Percentiles rank a stretch among this genome's conserved stretches.
Evolutionary conservation across 2,113 vertebrate genomes (phyloP).

Genomic region (Calyptommatus sinebrachiatus): DNA sequence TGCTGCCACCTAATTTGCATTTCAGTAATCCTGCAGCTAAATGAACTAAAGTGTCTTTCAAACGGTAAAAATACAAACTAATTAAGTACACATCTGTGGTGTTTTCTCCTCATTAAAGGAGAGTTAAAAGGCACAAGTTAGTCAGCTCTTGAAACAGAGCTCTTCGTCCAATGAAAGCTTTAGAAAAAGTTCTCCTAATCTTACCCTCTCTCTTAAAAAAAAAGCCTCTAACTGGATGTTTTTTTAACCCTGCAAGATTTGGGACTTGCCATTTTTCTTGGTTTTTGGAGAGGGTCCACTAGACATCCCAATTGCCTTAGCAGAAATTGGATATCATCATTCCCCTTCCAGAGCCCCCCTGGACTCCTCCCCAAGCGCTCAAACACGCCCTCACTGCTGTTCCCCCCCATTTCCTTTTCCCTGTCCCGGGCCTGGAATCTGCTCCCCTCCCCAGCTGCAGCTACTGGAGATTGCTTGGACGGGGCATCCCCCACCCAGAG

Average conservation of each 20-base stretch:
- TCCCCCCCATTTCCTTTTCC: conserved; percentile 10
- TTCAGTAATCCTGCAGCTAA: too few relatives aligned
- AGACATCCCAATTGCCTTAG: not conserved
- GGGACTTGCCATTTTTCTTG: too few relatives aligned
- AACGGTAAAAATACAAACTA: too few relatives aligned
- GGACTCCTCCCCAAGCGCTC: conserved; percentile 13
- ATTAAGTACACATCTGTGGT: too few relatives aligned
- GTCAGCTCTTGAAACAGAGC: not conserved
- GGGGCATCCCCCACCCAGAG: not conserved
- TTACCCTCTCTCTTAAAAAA: too few relatives aligned
- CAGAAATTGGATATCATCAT: not conserved
- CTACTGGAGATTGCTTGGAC: not conserved
- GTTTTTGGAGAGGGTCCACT: not conserved
- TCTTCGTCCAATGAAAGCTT: not conserved
- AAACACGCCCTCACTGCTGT: not conserved
- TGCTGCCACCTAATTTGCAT: too few relatives aligned
- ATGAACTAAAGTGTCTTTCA: too few relatives aligned
- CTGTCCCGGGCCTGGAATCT: conserved; percentile 12
- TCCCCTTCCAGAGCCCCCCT: not conserved
- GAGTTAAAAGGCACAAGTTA: not conserved
- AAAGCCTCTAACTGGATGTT: not conserved
- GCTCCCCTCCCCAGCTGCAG: not conserved
- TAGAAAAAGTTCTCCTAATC: not conserved
- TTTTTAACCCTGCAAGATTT: not conserved
- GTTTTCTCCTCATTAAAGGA: not conserved